phyloP scores from a whole-genome alignment of 2,888 invertebrate species.

The Philaethria dido region DNA sequence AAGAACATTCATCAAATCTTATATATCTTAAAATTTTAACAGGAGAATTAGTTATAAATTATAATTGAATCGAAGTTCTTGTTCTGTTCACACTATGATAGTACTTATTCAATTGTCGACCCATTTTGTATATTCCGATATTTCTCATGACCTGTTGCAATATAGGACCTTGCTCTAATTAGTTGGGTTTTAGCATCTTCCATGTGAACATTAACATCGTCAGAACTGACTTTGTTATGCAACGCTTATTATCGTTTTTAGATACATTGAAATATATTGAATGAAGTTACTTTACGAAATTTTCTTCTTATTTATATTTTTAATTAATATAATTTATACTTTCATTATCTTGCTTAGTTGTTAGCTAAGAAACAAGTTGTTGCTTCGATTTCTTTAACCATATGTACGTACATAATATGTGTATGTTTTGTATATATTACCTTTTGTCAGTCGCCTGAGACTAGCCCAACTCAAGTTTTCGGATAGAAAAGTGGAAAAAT shows the following conservation, averaged over 20 bases:
- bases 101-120: conserved; percentile 62
- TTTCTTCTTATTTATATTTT: not conserved
- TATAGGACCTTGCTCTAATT: conserved; percentile 73
- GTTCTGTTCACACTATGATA: conserved; percentile 49
- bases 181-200: conserved; percentile 68
- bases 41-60: not conserved
- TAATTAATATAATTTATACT: too few species aligned
- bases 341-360: too few species aligned
- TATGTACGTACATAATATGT: too few species aligned
- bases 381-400: too few species aligned
- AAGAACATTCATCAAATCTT: not conserved
- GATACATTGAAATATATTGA: not conserved
- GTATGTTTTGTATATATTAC: too few species aligned
- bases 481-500: too few species aligned
- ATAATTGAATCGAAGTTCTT: conserved; percentile 14
- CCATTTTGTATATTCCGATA: conserved; percentile 46
- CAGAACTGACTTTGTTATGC: conserved; percentile 52
- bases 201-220: conserved; percentile 49
- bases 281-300: not conserved
- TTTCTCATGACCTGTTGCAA: conserved; percentile 74
- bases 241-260: conserved; percentile 53
- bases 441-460: too few species aligned
- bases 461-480: too few species aligned
- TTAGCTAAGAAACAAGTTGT: too few species aligned
- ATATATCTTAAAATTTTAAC: not conserved